These are phyloP conservation scores for Dyspetes luteomarginatus DNA, from an alignment of 2,888 invertebrate genomes.

Conservation along the genomic window DNA sequence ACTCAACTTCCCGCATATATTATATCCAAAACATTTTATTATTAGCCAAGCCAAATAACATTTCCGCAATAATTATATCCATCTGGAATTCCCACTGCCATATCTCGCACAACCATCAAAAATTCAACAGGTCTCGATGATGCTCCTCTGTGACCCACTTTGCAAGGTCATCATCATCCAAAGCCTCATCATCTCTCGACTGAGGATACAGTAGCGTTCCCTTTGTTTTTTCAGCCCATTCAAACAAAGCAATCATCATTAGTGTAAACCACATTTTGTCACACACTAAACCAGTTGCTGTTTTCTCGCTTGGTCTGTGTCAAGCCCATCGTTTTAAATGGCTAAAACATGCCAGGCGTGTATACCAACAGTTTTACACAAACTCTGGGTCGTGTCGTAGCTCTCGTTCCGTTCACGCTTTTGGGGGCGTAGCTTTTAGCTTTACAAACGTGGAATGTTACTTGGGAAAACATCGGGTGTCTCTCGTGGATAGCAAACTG, in stretches of 20 bases:
- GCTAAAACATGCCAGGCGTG: not conserved
- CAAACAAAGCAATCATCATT: conserved; percentile 51
- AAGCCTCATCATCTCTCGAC: not conserved
- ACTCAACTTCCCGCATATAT: no score
- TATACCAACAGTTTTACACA: not conserved
- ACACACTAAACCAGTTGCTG: conserved; percentile 5
- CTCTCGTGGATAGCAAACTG: no score
- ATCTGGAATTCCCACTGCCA: not conserved
- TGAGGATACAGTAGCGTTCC: conserved; percentile 2
- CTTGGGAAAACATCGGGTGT: conserved; percentile 74
- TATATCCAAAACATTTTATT: not conserved
- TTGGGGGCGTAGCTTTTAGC: conserved; percentile 53
- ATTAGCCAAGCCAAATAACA: not conserved
- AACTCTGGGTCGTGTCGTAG: conserved; percentile 10
- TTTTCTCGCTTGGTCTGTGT: not conserved
- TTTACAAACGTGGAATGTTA: conserved; percentile 71
- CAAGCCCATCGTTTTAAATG: conserved; percentile 11
- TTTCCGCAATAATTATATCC: not conserved
- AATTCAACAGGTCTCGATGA: not conserved
- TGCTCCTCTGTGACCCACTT: not conserved
- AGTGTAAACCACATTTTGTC: conserved; percentile 46
- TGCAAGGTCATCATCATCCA: not conserved
- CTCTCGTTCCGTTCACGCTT: conserved; percentile 35
- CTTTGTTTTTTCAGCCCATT: conserved; percentile 25
- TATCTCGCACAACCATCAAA: conserved; percentile 5